Evolutionary conservation across 2,888 invertebrate genomes (phyloP), one percentile per base, ranked within the genome.

Genomic region (Cyrtodaria siliqua): DNA sequence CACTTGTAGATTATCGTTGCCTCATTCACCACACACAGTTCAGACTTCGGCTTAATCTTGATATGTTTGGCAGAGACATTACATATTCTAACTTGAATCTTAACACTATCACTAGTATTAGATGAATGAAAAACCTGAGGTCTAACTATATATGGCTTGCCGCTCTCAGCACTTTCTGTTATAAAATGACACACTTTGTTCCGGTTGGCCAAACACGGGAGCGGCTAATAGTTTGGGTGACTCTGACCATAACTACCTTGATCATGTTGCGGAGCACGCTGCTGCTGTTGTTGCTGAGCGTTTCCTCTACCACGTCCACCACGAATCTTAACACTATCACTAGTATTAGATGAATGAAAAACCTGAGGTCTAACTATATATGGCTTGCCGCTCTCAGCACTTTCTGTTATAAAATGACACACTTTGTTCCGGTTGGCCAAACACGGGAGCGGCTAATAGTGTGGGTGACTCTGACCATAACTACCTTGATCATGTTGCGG

Each of bases 201-300:
- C 40, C 40, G 40, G 40, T 40, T 40, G 40, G 40, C 40, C 40
- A 40, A 12, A 40, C 9, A 40, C 40, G 40, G 40, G 40, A 40
- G 40, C 40, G 40, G 40, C 40, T 40, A 40, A 40, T 12, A 40
- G 40, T 40, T 40, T 40, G 40, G 40, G 40, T 40, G 40, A 40
- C 40, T 40, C 40, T 40, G 12, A 14, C 40, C 40, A 40, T 40
- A 40, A 9, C 14, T 14, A 40, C 40, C 40, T 40, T 40, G 14
- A 40, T n/a, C n/a, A n/a, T n/a, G n/a, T n/a, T n/a, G n/a, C n/a
- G n/a, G n/a, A n/a, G n/a, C n/a, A n/a, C n/a, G n/a, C n/a, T n/a
- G n/a, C n/a, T n/a, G n/a, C n/a, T n/a, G n/a, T n/a, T n/a, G n/a
- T n/a, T n/a, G n/a, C n/a, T n/a, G n/a, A n/a, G n/a, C n/a, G n/a